These are phyloP conservation scores for Protobothrops mucrosquamatus DNA, from an alignment of 2,113 vertebrate genomes.

Conservation along the genomic window DNA sequence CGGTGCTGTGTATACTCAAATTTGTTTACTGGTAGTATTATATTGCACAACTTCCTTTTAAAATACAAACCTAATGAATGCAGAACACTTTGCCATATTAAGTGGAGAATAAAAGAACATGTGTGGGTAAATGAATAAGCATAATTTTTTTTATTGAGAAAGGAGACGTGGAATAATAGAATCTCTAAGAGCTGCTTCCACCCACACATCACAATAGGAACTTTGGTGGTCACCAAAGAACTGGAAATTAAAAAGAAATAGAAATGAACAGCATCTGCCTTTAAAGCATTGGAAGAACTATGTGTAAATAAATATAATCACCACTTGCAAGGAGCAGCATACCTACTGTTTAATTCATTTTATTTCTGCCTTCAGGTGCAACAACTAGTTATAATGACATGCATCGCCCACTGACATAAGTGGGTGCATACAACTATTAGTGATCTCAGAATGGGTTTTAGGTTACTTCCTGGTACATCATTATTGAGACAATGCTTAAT, in stretches of 20 bases:
- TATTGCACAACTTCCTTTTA: background rate
- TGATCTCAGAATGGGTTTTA: background rate
- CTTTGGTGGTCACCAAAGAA: background rate
- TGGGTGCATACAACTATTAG: slow-evolving; percentile 14
- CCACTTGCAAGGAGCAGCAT: background rate
- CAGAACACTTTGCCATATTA: slow-evolving; percentile 2
- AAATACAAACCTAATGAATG: slow-evolving; percentile 35
- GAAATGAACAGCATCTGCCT: slow-evolving; percentile 9
- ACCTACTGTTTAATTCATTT: background rate
- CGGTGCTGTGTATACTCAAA: rapidly evolving
- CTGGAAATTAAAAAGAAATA: slow-evolving; percentile 29
- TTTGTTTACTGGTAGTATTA: slow-evolving; percentile 26
- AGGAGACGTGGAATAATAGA: slow-evolving; percentile 26
- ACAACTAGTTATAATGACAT: slow-evolving; percentile 1
- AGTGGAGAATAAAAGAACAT: slow-evolving; percentile 21
- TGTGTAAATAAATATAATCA: slow-evolving; percentile 23
- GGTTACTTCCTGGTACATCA: background rate
- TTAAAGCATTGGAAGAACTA: background rate
- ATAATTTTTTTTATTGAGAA: background rate
- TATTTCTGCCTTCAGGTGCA: background rate
- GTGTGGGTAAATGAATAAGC: slow-evolving; percentile 33
- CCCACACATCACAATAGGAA: slow-evolving; percentile 1
- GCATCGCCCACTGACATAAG: background rate
- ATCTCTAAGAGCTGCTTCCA: slow-evolving; percentile 14
- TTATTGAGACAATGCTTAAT: background rate